phyloP scores from a whole-genome alignment of 2,113 vertebrate species.

The Argyrosomus japonicus region DNA sequence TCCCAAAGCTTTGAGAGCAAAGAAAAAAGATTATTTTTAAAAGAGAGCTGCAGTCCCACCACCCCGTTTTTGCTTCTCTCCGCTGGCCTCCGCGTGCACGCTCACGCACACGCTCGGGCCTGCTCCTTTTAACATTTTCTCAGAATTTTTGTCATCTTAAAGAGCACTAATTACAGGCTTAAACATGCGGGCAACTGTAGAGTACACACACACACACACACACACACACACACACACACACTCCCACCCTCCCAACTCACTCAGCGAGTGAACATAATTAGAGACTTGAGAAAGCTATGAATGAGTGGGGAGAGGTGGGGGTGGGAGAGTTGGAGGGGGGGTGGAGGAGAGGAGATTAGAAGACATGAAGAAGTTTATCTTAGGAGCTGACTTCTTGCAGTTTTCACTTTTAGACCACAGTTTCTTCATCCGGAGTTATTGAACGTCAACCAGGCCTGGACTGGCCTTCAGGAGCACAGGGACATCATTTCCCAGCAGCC shows the following conservation, averaged over 20 bases:
- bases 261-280: constrained; percentile 77
- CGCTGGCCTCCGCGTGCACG: not conserved
- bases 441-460: not conserved
- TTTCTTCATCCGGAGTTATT: not conserved
- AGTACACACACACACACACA: constrained; percentile 40
- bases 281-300: constrained; percentile 72
- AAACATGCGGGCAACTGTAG: constrained; percentile 64
- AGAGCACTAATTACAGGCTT: constrained; percentile 81
- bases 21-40: constrained; percentile 28
- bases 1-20: constrained; percentile 18
- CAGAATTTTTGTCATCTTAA: constrained; percentile 77
- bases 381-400: not conserved
- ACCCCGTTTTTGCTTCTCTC: not conserved
- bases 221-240: constrained; percentile 41
- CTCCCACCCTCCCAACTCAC: constrained; percentile 72
- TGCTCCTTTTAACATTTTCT: constrained; percentile 72
- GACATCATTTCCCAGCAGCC: not conserved
- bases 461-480: not conserved
- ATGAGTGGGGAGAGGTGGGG: constrained; percentile 60
- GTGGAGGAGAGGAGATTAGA: constrained; percentile 60
- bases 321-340: constrained; percentile 24
- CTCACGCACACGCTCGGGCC: constrained; percentile 36
- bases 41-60: not conserved
- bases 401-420: constrained; percentile 34
- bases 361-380: constrained; percentile 67